These are phyloP conservation scores for Catocala sponsa DNA, from an alignment of 2,888 invertebrate species.

Conservation along the genomic window DNA sequence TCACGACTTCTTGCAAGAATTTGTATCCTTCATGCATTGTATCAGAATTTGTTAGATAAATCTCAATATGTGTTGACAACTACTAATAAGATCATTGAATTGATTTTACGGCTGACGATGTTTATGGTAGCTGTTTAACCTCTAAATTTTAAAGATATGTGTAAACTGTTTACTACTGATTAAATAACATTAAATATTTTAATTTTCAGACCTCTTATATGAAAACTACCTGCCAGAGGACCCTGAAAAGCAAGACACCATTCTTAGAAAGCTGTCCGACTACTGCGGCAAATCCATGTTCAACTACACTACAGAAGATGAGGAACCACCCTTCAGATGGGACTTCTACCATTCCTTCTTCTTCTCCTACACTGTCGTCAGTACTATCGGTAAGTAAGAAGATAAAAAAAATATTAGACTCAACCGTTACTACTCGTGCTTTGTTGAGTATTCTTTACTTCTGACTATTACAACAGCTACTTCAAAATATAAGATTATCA, in stretches of 20 bases:
- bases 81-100: neutral
- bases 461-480: no score
- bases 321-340: constrained; percentile 91
- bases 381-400: constrained; percentile 92
- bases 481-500: no score
- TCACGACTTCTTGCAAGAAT: constrained; percentile 35
- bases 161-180: neutral
- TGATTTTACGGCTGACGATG: no score
- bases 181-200: neutral
- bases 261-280: constrained; percentile 89
- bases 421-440: no score
- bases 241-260: constrained; percentile 86
- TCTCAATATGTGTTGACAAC: constrained; percentile 1
- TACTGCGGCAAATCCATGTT: constrained; percentile 93
- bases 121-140: no score
- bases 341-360: constrained; percentile 97
- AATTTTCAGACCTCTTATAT: constrained; percentile 88
- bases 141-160: no score
- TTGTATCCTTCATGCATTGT: constrained; percentile 1
- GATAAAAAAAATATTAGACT: no score
- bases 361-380: constrained; percentile 96
- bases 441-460: no score
- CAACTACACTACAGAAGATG: constrained; percentile 89
- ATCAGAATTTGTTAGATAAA: neutral
- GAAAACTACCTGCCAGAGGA: constrained; percentile 87